phyloP scores from a whole-genome alignment of 2,888 invertebrate species.

The Mycalesis mineus region DNA sequence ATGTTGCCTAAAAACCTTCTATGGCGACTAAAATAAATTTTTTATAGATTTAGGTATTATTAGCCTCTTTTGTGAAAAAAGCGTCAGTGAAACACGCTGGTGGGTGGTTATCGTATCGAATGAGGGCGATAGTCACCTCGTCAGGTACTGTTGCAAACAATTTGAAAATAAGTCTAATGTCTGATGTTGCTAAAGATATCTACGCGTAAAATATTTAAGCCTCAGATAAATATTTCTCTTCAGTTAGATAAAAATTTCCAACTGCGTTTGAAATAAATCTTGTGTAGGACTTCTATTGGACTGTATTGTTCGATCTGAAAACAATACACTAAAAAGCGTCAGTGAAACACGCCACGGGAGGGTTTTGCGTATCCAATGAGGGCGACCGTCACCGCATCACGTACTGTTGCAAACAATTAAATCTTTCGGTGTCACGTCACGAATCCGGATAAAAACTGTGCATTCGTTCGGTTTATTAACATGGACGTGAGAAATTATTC shows the following conservation, averaged over 20 bases:
- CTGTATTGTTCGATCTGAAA: not conserved
- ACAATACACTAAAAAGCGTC: not conserved
- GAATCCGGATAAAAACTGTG: slow-evolving; percentile 8
- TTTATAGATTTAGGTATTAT: not conserved
- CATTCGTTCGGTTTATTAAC: slow-evolving; percentile 19
- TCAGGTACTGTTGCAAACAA: slow-evolving; percentile 29
- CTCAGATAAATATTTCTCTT: no score
- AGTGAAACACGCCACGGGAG: not conserved
- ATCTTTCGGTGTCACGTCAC: slow-evolving; percentile 22
- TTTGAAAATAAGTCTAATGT: no score
- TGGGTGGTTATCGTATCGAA: slow-evolving; percentile 12
- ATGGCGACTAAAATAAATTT: not conserved
- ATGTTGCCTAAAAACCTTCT: not conserved
- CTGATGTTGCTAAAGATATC: no score
- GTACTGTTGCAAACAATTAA: slow-evolving; percentile 29
- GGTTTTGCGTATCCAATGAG: slow-evolving; percentile 17
- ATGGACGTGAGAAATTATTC: slow-evolving; percentile 13
- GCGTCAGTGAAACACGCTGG: not conserved
- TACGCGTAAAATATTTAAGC: no score
- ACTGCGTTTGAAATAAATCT: not conserved
- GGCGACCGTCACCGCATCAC: slow-evolving; percentile 40
- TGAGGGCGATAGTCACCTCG: slow-evolving; percentile 38
- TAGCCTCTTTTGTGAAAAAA: not conserved
- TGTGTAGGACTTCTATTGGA: not conserved
- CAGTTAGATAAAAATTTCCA: not conserved